phyloP scores from a whole-genome alignment of 1,140 invertebrate genomes.

The Globodera ellingtonae region DNA sequence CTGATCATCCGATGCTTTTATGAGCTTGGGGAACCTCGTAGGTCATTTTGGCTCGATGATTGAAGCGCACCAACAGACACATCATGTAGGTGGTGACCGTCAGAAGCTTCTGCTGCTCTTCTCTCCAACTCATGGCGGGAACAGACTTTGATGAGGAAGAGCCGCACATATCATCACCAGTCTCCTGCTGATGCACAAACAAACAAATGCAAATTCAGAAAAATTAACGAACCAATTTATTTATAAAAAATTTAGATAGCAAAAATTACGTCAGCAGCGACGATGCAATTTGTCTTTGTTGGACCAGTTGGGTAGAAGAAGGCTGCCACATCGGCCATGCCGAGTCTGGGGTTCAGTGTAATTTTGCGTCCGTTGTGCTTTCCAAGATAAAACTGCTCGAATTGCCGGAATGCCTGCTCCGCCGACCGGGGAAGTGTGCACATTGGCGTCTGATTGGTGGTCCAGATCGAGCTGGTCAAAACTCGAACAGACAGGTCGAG shows the following conservation, averaged over 20 bases:
- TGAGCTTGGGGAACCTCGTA: slow-evolving; percentile 74
- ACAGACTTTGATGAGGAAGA: slow-evolving; percentile 34
- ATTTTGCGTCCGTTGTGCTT: slow-evolving; percentile 97
- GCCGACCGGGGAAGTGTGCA: slow-evolving; percentile 89
- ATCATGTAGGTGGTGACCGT: slow-evolving; percentile 94
- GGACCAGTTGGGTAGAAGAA: slow-evolving; percentile 77
- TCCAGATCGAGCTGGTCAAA: slow-evolving; percentile 98
- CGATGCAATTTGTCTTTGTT: background rate
- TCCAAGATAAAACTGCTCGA: slow-evolving; percentile 83
- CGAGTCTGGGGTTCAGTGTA: slow-evolving; percentile 92
- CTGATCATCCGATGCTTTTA: background rate
- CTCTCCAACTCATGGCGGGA: slow-evolving; percentile 27
- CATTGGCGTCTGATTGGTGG: slow-evolving; percentile 80
- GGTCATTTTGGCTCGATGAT: slow-evolving; percentile 83
- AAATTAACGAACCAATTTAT: too few relatives aligned
- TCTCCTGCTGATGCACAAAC: slow-evolving; percentile 34
- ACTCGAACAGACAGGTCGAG: slow-evolving; percentile 95
- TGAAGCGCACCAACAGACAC: slow-evolving; percentile 97
- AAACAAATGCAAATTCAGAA: too few relatives aligned
- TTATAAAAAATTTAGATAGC: too few relatives aligned
- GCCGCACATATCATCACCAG: slow-evolving; percentile 25
- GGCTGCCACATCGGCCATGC: slow-evolving; percentile 93
- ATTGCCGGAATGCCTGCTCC: slow-evolving; percentile 88
- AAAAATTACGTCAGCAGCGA: background rate
- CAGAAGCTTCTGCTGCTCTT: slow-evolving; percentile 86